Evolutionary conservation across 2,113 vertebrate genomes (phyloP), one percentile per base, ranked within the genome.

Genomic region (Halichoerus grypus): DNA sequence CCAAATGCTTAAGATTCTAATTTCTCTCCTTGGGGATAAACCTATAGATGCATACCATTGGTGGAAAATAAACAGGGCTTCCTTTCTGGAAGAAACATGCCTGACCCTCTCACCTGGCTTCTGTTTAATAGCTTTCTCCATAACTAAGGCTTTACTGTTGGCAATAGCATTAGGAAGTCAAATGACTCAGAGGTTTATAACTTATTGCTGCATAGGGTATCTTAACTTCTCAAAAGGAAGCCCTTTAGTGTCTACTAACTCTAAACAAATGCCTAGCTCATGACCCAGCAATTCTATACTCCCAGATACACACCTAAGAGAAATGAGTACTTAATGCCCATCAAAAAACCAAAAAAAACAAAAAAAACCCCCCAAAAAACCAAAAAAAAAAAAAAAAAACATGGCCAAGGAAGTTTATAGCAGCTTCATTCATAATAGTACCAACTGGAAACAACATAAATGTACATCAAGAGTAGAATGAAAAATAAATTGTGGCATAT

Each of bases 21-120:
- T 65, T 95, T 95, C 94, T 88, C 55, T 95, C 74, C 15, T 69
- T 74, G 55, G 16, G 21, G 55, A 85, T 82, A 93, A 95, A 80
- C 21, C 26, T 95, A 57, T 74, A 74, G 71, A 85, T 93, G 46
- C 39, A 59, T 85, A 81, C 51, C 39, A 80, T 18, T 95, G 81
- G 51, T 85, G 42, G 59, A 84, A 97, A 91, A 79, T 76, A 95
- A 96, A 61, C 19, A 91, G 19, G 6, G 8, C 33, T 91, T 63
- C 53, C 55, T 92, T 96, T 92, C 15, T 67, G 13, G 51, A 76
- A 88, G 28, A 93, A 76, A 67, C 13, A 22, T 42, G 4, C 71
- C 7, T 46, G 46, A 28, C 61, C 90, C 85, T 77, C 18, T 71
- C 91, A 33, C 65, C 42, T 95, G 65, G 7, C 18, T 95, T 92